A percentile compares a stretch with the other conserved stretches of the same genome.
These are phyloP conservation scores for Hypsopygia costalis DNA, from an alignment of 2,888 invertebrate species.

Conservation along the genomic window DNA sequence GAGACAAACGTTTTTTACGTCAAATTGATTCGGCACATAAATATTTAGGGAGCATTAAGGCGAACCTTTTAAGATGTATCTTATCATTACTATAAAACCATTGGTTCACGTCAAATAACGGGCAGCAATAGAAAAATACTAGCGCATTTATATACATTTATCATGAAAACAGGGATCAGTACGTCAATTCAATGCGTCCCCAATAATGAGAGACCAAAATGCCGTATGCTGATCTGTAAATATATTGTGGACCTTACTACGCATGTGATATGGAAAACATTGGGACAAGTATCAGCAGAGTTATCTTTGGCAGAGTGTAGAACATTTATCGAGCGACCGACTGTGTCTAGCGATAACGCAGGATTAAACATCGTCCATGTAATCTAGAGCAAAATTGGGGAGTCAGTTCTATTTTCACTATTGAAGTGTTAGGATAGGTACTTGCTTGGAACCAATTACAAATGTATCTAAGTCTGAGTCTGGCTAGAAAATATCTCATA, in stretches of 20 bases:
- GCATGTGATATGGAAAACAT: constrained; percentile 25
- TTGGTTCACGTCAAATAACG: constrained; percentile 13
- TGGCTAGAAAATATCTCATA: no score
- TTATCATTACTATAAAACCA: not conserved
- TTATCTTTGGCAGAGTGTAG: constrained; percentile 34
- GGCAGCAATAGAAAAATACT: constrained; percentile 24
- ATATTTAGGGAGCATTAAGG: constrained; percentile 31
- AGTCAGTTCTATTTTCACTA: constrained; percentile 15
- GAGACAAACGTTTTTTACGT: constrained; percentile 31
- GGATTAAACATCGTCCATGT: constrained; percentile 49
- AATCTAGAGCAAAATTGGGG: constrained; percentile 46
- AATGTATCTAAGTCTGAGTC: no score
- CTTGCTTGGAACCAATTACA: no score
- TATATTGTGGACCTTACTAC: constrained; percentile 27
- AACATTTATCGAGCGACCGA: constrained; percentile 46
- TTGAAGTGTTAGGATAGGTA: not conserved
- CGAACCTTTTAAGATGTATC: constrained; percentile 18
- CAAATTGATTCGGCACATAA: constrained; percentile 24
- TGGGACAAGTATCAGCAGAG: constrained; percentile 20
- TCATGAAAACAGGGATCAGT: constrained; percentile 44
- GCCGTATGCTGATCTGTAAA: constrained; percentile 20
- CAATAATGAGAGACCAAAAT: constrained; percentile 33
- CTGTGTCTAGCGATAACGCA: constrained; percentile 52
- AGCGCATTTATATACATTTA: constrained; percentile 38
- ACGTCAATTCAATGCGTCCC: constrained; percentile 46